Evolutionary conservation across 2,113 vertebrate genomes (phyloP).

Genomic region (Oreotragus oreotragus): DNA sequence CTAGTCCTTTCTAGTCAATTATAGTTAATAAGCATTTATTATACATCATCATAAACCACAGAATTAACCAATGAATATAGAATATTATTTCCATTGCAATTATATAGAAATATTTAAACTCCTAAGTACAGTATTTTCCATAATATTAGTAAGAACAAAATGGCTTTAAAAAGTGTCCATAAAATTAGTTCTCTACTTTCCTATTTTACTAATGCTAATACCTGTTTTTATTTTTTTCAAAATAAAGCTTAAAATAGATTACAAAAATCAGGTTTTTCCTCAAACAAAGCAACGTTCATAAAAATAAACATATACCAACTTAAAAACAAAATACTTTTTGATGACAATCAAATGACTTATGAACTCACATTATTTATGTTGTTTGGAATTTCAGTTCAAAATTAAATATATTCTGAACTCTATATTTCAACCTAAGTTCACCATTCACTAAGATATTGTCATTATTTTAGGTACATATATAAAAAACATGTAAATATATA

Average conservation of each 20-base stretch:
- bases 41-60: slow-evolving; percentile 66
- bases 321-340: background rate
- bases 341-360: background rate
- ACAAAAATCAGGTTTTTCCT: background rate
- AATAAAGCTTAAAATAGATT: background rate
- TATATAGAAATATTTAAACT: slow-evolving; percentile 71
- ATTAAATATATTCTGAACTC: background rate
- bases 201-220: background rate
- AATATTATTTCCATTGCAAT: slow-evolving; percentile 61
- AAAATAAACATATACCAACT: background rate
- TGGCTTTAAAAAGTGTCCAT: slow-evolving; percentile 10
- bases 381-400: background rate
- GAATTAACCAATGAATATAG: slow-evolving; percentile 52
- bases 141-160: slow-evolving; percentile 65
- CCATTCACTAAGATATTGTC: background rate
- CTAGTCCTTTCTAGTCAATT: slow-evolving; percentile 37
- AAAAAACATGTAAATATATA: background rate
- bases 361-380: background rate
- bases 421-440: background rate
- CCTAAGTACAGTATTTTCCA: slow-evolving; percentile 52
- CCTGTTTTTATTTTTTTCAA: background rate
- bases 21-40: slow-evolving; percentile 43
- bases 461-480: background rate
- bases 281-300: background rate
- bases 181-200: background rate